A percentile compares a stretch with the other conserved stretches of the same genome.
Conservation (phyloP, 2,797 vertebrate species). For the Vireo griseus region DNA sequence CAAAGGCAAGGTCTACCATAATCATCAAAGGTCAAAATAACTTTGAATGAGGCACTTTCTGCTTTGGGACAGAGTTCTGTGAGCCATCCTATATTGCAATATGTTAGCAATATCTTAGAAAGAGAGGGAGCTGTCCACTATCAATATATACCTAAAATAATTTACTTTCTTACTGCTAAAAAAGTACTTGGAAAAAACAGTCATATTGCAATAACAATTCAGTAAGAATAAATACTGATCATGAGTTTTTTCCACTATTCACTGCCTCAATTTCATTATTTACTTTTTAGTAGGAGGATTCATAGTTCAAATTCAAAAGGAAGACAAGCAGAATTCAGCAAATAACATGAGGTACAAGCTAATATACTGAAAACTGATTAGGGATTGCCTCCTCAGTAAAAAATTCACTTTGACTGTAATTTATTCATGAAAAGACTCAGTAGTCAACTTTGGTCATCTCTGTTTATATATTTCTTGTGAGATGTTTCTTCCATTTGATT, state of each 20-base stretch:
- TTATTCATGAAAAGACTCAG: constrained; percentile 22
- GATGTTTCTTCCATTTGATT: background rate
- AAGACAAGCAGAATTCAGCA: background rate
- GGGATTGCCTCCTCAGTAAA: background rate
- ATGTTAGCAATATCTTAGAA: background rate
- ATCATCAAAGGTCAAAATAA: background rate
- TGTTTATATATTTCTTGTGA: background rate
- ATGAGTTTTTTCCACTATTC: background rate
- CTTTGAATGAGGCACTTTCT: background rate
- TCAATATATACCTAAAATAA: background rate
- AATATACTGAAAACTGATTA: background rate
- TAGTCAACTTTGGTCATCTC: background rate
- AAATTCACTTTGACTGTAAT: constrained; percentile 17
- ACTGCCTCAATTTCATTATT: background rate
- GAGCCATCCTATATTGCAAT: background rate
- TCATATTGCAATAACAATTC: background rate
- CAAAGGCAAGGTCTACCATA: background rate
- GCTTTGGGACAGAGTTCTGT: background rate
- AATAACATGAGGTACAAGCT: background rate
- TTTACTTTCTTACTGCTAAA: background rate
- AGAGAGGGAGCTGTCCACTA: background rate
- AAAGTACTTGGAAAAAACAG: background rate
- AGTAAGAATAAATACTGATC: background rate
- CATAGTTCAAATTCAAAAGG: background rate
- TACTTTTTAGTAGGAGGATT: background rate